Evolutionary conservation across 2,888 invertebrate genomes (phyloP).

Genomic region (Polydrusus pterygomalis): DNA sequence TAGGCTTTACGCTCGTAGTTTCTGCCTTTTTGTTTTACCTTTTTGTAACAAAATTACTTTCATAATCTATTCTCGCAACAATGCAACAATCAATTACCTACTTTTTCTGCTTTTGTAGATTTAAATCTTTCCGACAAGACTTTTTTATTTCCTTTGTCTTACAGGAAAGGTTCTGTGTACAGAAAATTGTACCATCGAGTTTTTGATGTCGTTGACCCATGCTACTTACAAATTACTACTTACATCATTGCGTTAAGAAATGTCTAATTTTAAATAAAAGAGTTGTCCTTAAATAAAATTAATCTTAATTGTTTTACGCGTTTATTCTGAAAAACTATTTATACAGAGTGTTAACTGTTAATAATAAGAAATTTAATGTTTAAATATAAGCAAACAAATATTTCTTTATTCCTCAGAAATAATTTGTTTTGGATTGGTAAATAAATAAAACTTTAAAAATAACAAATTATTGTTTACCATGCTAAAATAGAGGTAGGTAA

Average conservation of each 20-base stretch:
- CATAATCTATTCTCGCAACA: slow-evolving; percentile 24
- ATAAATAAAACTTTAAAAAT: too few relatives aligned
- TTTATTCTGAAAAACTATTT: too few relatives aligned
- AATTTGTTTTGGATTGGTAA: too few relatives aligned
- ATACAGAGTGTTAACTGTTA: too few relatives aligned
- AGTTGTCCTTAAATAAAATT: slow-evolving; percentile 6
- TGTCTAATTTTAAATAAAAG: slow-evolving; percentile 43
- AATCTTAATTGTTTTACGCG: slow-evolving; percentile 8
- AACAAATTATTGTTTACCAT: too few relatives aligned
- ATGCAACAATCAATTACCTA: slow-evolving; percentile 28
- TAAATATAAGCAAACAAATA: too few relatives aligned
- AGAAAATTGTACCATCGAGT: slow-evolving; percentile 38
- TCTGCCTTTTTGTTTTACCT: neutral
- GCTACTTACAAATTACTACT: slow-evolving; percentile 40
- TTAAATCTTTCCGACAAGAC: slow-evolving; percentile 21
- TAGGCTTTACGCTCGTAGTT: neutral
- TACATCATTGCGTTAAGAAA: slow-evolving; percentile 31
- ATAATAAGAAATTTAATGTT: too few relatives aligned
- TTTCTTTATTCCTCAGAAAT: too few relatives aligned
- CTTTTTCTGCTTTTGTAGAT: slow-evolving; percentile 37
- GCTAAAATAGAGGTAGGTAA: too few relatives aligned
- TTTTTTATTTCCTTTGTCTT: slow-evolving; percentile 36
- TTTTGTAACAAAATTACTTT: neutral
- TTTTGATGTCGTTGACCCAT: slow-evolving; percentile 41
- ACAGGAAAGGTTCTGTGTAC: slow-evolving; percentile 22